A percentile compares a stretch with the other conserved stretches of the same genome.
These are phyloP conservation scores for Myrmecobius fasciatus DNA, from an alignment of 2,113 vertebrate genomes.

Conservation along the genomic window DNA sequence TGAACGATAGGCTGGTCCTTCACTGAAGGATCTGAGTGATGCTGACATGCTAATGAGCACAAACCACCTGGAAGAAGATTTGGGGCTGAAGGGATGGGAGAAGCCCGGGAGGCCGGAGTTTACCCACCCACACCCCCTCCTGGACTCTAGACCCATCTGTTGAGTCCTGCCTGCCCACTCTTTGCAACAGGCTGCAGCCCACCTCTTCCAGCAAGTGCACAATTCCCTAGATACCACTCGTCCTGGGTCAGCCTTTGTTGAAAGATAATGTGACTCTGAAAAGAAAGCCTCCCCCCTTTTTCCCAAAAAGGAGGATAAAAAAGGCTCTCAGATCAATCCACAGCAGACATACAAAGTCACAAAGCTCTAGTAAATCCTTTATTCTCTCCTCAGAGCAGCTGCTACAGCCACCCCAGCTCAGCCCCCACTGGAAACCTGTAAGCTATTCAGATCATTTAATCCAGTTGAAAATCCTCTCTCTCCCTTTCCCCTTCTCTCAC, in stretches of 20 bases:
- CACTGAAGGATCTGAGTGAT: slow-evolving; percentile 17
- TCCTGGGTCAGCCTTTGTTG: slow-evolving; percentile 84
- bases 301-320: slow-evolving; percentile 81
- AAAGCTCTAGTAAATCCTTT: slow-evolving; percentile 89
- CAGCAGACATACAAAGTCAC: slow-evolving; percentile 82
- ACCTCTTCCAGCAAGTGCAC: slow-evolving; percentile 82
- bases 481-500: background rate
- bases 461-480: slow-evolving; percentile 83
- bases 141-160: slow-evolving; percentile 83
- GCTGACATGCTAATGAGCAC: slow-evolving; percentile 52
- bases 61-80: slow-evolving; percentile 19
- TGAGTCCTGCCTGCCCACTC: slow-evolving; percentile 78
- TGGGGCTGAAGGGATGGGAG: slow-evolving; percentile 29
- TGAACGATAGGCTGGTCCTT: background rate
- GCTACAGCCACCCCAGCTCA: slow-evolving; percentile 84
- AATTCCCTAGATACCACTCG: slow-evolving; percentile 82
- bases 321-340: slow-evolving; percentile 82
- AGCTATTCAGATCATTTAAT: slow-evolving; percentile 86
- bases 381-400: slow-evolving; percentile 92
- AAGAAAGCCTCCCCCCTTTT: slow-evolving; percentile 72
- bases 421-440: slow-evolving; percentile 88
- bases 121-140: slow-evolving; percentile 10
- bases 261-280: slow-evolving; percentile 87
- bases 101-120: slow-evolving; percentile 60
- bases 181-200: slow-evolving; percentile 76